phyloP scores from a whole-genome alignment of 2,888 invertebrate genomes.

The Sthenelais limicola region DNA sequence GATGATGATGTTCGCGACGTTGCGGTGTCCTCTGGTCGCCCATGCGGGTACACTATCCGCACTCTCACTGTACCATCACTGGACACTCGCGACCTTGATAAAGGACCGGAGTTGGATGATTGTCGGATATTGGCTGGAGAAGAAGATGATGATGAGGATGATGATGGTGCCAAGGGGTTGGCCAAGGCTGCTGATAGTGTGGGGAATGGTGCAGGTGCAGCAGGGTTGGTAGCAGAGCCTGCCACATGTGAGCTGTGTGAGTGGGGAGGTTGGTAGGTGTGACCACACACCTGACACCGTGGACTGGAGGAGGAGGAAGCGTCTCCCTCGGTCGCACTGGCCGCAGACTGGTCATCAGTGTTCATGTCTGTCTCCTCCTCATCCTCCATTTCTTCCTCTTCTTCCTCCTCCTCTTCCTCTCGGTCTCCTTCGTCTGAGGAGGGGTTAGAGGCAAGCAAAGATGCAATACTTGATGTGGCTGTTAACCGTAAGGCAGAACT shows the following conservation, averaged over 20 bases:
- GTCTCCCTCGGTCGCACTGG: not conserved
- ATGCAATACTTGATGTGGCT: no score
- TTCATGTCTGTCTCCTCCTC: not conserved
- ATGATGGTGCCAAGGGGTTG: not conserved
- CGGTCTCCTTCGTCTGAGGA: no score
- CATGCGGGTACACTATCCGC: no score
- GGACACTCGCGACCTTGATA: no score
- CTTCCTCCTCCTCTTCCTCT: no score
- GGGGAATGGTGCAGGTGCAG: slow-evolving; percentile 1
- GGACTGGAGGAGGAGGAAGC: not conserved
- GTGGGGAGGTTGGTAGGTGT: slow-evolving; percentile 26
- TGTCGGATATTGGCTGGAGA: no score
- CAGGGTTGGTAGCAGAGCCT: slow-evolving; percentile 20
- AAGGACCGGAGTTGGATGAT: no score
- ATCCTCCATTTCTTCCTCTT: not conserved
- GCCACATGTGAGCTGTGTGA: not conserved
- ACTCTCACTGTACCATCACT: no score
- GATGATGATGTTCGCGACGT: not conserved
- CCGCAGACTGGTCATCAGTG: not conserved
- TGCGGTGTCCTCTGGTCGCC: not conserved
- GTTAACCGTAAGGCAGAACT: no score
- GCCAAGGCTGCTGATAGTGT: not conserved
- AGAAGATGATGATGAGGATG: not conserved
- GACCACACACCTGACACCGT: slow-evolving; percentile 14
- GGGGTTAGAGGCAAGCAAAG: no score